A percentile compares a stretch with the other conserved stretches of the same genome.
phyloP scores from a whole-genome alignment of 2,797 vertebrate genomes.

The Potorous gilbertii region DNA sequence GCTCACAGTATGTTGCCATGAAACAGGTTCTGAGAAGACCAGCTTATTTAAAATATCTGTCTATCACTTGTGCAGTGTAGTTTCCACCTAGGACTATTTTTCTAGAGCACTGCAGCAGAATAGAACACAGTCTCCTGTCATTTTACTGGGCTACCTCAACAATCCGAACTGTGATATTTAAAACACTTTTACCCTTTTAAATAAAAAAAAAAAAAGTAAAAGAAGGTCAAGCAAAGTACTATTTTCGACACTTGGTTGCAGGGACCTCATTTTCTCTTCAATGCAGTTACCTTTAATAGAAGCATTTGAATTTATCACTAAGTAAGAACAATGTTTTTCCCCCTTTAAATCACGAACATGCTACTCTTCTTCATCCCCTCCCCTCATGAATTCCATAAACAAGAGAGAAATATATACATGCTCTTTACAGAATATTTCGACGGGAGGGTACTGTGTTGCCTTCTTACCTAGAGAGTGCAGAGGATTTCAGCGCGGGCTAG shows the following conservation, averaged over 20 bases:
- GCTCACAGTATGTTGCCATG: constrained; percentile 35
- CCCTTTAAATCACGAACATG: neutral
- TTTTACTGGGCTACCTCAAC: neutral
- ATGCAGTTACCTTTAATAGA: constrained; percentile 1
- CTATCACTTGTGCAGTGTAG: constrained; percentile 34
- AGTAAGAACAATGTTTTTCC: neutral
- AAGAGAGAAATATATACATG: constrained; percentile 24
- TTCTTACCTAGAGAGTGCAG: constrained; percentile 65
- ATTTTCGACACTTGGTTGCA: neutral
- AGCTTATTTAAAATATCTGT: constrained; percentile 24
- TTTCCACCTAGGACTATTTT: constrained; percentile 35
- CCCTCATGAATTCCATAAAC: constrained; percentile 41
- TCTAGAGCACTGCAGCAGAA: neutral
- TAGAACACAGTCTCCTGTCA: neutral
- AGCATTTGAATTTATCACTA: neutral
- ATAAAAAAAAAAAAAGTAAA: neutral
- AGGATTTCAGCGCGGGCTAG: constrained; percentile 38
- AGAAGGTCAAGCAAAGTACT: neutral
- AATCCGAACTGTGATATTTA: neutral
- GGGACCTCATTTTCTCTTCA: neutral
- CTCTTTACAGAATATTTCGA: neutral
- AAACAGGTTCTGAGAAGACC: constrained; percentile 21
- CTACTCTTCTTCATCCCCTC: neutral
- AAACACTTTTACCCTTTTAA: constrained; percentile 26
- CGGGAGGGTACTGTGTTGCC: neutral